Percentiles rank a stretch among this genome's conserved stretches.
phyloP scores from a whole-genome alignment of 2,113 vertebrate genomes.

The Lophotis ruficrista region DNA sequence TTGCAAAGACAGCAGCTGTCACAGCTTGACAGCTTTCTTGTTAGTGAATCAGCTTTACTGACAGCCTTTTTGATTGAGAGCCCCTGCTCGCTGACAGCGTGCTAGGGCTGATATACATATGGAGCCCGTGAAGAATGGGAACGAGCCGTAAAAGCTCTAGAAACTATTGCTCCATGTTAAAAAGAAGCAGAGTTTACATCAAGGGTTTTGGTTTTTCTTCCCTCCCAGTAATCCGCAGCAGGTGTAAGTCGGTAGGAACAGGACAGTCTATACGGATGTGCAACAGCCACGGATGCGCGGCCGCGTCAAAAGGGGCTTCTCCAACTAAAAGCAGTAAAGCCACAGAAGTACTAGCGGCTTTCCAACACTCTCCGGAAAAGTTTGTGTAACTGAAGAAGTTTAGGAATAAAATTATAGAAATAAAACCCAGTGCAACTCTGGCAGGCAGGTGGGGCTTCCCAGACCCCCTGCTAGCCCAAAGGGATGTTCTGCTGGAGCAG shows the following conservation, averaged over 20 bases:
- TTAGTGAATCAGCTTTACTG: slow-evolving; percentile 78
- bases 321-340: neutral
- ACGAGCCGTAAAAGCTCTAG: neutral
- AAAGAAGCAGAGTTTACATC: slow-evolving; percentile 3
- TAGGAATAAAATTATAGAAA: neutral
- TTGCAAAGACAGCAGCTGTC: slow-evolving; percentile 79
- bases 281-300: neutral
- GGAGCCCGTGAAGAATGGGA: slow-evolving; percentile 55
- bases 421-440: neutral
- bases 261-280: neutral
- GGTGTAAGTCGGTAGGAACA: neutral
- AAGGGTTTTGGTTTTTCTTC: neutral
- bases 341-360: neutral
- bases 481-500: rapidly evolving
- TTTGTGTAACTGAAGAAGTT: rapidly evolving
- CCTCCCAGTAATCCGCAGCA: neutral
- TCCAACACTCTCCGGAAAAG: neutral
- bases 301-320: neutral
- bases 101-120: slow-evolving; percentile 71
- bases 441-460: neutral
- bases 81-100: slow-evolving; percentile 72
- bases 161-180: slow-evolving; percentile 12
- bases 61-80: slow-evolving; percentile 78
- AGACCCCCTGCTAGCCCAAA: neutral
- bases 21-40: slow-evolving; percentile 79